These are phyloP conservation scores for Caenorhabditis drosophilae DNA, from an alignment of 2,888 invertebrate species.

Conservation along the genomic window DNA sequence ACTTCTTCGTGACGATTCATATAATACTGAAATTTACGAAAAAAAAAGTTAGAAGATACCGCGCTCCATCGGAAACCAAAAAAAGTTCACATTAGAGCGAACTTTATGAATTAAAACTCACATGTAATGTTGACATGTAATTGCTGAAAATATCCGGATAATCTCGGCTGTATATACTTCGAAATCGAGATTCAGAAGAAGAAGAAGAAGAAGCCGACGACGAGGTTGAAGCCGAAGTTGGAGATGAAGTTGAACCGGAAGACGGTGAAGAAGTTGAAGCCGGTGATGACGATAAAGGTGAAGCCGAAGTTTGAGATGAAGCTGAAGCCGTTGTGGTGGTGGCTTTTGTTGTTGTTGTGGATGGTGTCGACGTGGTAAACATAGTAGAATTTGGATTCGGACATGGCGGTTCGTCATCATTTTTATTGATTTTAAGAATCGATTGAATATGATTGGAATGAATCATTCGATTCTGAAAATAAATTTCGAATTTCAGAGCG, in stretches of 20 bases:
- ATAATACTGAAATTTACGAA: slow-evolving; percentile 22
- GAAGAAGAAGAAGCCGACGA: background rate
- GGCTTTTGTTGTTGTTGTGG: background rate
- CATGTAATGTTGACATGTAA: slow-evolving; percentile 33
- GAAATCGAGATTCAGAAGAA: slow-evolving; percentile 5
- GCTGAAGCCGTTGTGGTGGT: background rate
- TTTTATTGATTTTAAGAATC: slow-evolving; percentile 14
- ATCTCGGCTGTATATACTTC: background rate
- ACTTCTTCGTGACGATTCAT: slow-evolving; percentile 30
- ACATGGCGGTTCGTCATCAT: slow-evolving; percentile 34
- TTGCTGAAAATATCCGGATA: slow-evolving; percentile 16
- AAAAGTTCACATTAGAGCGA: background rate
- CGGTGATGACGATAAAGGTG: background rate
- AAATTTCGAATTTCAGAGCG: background rate
- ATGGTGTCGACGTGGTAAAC: slow-evolving; percentile 22
- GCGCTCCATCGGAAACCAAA: too few relatives aligned
- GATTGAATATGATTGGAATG: background rate
- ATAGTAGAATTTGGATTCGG: slow-evolving; percentile 41
- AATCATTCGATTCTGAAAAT: background rate
- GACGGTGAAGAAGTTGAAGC: background rate
- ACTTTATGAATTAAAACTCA: slow-evolving; percentile 7
- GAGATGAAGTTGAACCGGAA: background rate
- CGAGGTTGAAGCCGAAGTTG: slow-evolving; percentile 1
- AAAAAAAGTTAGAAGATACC: background rate
- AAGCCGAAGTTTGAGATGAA: background rate